Conservation (phyloP, 2,113 vertebrate species). For the Polyodon spathula region DNA sequence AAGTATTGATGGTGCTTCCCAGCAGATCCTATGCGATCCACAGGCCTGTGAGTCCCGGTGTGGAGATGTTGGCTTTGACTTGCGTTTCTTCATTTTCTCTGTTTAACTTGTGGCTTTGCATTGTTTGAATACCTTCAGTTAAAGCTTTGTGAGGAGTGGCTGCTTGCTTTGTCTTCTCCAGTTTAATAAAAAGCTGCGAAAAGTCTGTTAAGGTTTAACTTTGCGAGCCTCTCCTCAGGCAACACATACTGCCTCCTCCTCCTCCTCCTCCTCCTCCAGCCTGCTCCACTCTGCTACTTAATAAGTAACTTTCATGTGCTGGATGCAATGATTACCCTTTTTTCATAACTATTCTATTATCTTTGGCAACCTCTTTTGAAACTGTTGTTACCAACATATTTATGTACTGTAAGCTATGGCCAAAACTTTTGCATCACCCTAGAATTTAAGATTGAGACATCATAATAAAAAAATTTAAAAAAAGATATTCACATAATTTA, state of each 20-base stretch:
- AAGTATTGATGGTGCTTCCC: neutral
- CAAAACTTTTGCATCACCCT: too few species aligned
- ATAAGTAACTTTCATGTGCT: conserved; percentile 14
- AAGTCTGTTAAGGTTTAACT: conserved; percentile 3
- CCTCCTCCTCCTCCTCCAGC: conserved; percentile 9
- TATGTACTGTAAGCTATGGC: too few species aligned
- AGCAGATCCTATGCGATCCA: neutral
- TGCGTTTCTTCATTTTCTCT: neutral
- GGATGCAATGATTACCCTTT: too few species aligned
- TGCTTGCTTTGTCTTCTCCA: neutral
- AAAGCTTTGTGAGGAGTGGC: neutral
- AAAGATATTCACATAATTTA: too few species aligned
- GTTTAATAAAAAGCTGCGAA: conserved; percentile 13
- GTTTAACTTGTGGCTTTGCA: too few species aligned
- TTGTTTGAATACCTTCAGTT: neutral
- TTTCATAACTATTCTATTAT: too few species aligned
- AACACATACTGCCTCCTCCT: conserved; percentile 12
- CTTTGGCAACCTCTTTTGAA: too few species aligned
- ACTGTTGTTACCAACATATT: too few species aligned
- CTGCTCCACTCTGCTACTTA: conserved; percentile 5
- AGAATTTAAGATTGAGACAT: too few species aligned
- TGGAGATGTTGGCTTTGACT: neutral
- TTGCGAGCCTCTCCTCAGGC: conserved; percentile 8
- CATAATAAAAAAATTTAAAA: too few species aligned
- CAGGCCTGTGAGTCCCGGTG: neutral